Evolutionary conservation across 1,140 invertebrate species (phyloP).

Genomic region (Sarcophaga peregrina): DNA sequence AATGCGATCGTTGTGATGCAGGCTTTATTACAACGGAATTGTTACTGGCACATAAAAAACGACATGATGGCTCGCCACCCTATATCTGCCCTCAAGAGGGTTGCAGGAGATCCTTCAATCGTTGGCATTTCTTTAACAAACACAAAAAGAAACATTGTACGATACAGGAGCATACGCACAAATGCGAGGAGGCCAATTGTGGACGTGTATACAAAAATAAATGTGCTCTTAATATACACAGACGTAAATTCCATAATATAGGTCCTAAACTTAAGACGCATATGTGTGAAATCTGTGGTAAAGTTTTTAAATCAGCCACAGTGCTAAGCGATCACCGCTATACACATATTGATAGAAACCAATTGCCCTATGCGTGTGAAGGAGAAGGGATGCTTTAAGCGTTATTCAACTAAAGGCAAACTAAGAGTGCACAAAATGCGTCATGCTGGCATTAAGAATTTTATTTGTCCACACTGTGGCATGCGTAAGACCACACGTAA

Average conservation of each 20-base stretch:
- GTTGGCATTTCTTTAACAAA: constrained; percentile 46
- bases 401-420: constrained; percentile 55
- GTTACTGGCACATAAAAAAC: constrained; percentile 49
- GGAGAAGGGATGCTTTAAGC: constrained; percentile 47
- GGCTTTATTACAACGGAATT: constrained; percentile 48
- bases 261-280: constrained; percentile 52
- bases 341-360: constrained; percentile 46
- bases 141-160: constrained; percentile 51
- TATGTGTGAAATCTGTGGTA: constrained; percentile 60
- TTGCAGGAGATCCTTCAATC: constrained; percentile 52
- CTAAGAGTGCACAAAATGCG: constrained; percentile 59
- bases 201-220: constrained; percentile 57
- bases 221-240: constrained; percentile 53
- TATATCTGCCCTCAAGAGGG: constrained; percentile 53
- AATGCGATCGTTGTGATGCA: constrained; percentile 50
- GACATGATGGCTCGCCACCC: constrained; percentile 54
- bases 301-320: constrained; percentile 51
- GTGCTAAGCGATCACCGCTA: constrained; percentile 57
- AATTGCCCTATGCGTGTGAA: constrained; percentile 53
- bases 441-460: constrained; percentile 62
- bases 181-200: constrained; percentile 55
- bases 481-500: constrained; percentile 59
- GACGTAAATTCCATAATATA: constrained; percentile 51
- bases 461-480: constrained; percentile 59
- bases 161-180: not conserved